A percentile compares a stretch with the other conserved stretches of the same genome.
These are phyloP conservation scores for Pristionchus mayeri DNA, from an alignment of 2,888 invertebrate genomes.

Conservation along the genomic window DNA sequence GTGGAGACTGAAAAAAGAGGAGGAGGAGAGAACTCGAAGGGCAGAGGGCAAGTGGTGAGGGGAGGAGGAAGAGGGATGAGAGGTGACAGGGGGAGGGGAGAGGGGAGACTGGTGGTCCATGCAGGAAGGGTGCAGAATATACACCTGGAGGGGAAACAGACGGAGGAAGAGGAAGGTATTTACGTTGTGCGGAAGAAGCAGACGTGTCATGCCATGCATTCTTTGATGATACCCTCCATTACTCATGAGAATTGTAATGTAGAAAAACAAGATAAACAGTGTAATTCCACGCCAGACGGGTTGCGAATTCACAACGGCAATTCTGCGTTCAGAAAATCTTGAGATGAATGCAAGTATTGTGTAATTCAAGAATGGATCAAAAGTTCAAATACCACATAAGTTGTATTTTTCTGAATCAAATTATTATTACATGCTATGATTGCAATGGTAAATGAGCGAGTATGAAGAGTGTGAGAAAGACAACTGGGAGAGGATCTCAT, in stretches of 20 bases:
- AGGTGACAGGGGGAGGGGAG: background rate
- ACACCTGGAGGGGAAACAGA: background rate
- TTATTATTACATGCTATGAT: too few species aligned
- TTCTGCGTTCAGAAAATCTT: background rate
- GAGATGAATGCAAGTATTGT: background rate
- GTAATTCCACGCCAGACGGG: too few species aligned
- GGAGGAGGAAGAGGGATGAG: background rate
- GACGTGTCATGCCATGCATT: background rate
- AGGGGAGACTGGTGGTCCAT: background rate
- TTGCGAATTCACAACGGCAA: too few species aligned
- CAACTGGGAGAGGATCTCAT: background rate
- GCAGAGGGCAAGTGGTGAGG: background rate
- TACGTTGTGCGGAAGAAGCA: background rate
- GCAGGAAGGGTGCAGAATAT: background rate
- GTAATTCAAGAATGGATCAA: too few species aligned
- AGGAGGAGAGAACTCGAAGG: background rate
- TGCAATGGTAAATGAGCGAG: background rate
- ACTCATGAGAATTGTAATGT: too few species aligned
- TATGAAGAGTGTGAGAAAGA: background rate
- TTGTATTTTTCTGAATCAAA: too few species aligned
- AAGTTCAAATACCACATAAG: too few species aligned
- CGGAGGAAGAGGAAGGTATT: background rate
- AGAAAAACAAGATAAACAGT: too few species aligned
- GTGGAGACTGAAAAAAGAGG: conserved; percentile 26
- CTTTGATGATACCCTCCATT: too few species aligned